phyloP scores from a whole-genome alignment of 2,888 invertebrate species.

The Lycaena phlaeas region DNA sequence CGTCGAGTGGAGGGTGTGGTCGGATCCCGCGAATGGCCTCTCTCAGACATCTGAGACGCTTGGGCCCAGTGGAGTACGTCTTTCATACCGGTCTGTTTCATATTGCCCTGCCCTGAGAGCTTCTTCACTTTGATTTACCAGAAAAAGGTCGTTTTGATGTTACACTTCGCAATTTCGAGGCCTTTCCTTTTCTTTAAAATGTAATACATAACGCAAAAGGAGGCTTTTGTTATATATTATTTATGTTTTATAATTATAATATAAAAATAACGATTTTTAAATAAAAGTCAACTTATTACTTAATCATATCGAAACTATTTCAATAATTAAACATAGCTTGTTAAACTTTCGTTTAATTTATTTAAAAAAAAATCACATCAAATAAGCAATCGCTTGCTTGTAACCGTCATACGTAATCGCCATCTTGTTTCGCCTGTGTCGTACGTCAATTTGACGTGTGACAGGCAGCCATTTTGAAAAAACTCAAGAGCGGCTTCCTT shows the following conservation, averaged over 20 bases:
- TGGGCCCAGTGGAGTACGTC: conserved; percentile 63
- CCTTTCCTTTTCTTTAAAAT: too few species aligned
- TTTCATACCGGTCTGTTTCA: conserved; percentile 65
- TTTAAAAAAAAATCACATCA: background rate
- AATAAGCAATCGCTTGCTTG: background rate
- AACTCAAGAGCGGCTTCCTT: conserved; percentile 68
- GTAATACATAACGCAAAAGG: too few species aligned
- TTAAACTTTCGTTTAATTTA: too few species aligned
- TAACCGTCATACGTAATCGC: conserved; percentile 22
- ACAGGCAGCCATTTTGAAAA: conserved; percentile 70
- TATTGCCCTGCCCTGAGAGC: conserved; percentile 65
- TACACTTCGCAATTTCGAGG: conserved; percentile 38
- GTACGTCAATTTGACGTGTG: conserved; percentile 55
- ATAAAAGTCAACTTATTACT: too few species aligned
- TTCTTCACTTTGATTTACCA: conserved; percentile 68
- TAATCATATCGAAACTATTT: too few species aligned
- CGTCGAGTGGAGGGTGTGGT: conserved; percentile 70
- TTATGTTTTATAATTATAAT: too few species aligned
- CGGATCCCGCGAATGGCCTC: conserved; percentile 67
- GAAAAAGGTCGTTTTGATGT: conserved; percentile 58
- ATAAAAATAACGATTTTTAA: too few species aligned
- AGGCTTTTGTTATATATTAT: too few species aligned
- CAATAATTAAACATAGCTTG: too few species aligned
- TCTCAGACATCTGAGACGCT: conserved; percentile 65
- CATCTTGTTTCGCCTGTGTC: conserved; percentile 60